A percentile compares a stretch with the other conserved stretches of the same genome.
Evolutionary conservation across 1,140 invertebrate genomes (phyloP).

Genomic region (Hyposmocoma kahamanoa): DNA sequence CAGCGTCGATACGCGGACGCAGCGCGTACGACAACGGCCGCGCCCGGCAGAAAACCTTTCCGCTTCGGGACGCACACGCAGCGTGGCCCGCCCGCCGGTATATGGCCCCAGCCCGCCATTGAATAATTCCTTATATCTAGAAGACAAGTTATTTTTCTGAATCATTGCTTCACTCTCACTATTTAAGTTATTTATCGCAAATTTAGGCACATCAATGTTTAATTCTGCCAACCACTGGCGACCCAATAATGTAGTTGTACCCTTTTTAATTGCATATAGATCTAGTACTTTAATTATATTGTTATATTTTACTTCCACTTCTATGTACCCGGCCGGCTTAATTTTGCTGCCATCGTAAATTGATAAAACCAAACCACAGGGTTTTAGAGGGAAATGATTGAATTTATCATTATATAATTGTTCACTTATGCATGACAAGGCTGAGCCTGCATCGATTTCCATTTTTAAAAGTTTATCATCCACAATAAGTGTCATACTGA

Average conservation of each 20-base stretch:
- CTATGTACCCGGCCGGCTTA: neutral
- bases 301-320: neutral
- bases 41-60: conserved; percentile 3
- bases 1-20: neutral
- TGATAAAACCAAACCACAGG: neutral
- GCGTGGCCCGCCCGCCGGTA: conserved; percentile 1
- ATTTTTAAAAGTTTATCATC: conserved; percentile 1
- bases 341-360: conserved; percentile 4
- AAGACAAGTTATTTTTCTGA: too few relatives aligned
- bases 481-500: conserved; percentile 3
- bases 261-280: conserved; percentile 3
- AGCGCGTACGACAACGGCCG: conserved; percentile 5
- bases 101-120: conserved; percentile 4
- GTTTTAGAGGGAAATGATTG: neutral
- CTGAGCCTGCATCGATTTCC: conserved; percentile 8
- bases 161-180: too few relatives aligned
- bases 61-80: conserved; percentile 4
- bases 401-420: neutral
- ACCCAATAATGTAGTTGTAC: neutral
- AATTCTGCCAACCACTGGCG: conserved; percentile 6
- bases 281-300: conserved; percentile 1
- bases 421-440: conserved; percentile 8
- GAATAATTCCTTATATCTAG: conserved; percentile 1
- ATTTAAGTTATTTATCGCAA: too few relatives aligned
- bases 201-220: too few relatives aligned